Evolutionary conservation across 37 sponge, comb jelly and placozoan genomes (phyloP).

Genomic region (Diacarnus erythraeanus): DNA sequence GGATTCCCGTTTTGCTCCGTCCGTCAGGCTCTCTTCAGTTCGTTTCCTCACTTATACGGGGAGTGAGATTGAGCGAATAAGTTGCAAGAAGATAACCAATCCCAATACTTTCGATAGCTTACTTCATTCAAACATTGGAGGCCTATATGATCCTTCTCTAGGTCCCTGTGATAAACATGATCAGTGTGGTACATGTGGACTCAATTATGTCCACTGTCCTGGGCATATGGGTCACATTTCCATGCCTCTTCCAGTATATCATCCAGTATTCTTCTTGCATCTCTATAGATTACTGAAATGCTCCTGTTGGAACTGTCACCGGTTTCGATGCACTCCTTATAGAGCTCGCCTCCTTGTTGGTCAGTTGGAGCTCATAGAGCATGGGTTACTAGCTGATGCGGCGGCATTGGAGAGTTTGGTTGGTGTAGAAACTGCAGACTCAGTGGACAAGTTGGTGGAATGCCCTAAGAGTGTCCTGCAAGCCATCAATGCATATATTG

Average conservation of each 20-base stretch:
- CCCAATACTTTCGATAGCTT: constrained; percentile 81
- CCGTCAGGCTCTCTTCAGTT: constrained; percentile 52
- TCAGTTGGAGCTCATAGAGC: constrained; percentile 53
- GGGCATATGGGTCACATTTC: constrained; percentile 97
- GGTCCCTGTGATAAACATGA: constrained; percentile 82
- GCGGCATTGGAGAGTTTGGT: constrained; percentile 45
- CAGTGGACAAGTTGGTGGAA: neutral
- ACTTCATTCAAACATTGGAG: constrained; percentile 79
- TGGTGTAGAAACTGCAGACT: neutral
- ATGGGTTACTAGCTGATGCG: constrained; percentile 66
- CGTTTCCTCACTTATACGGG: constrained; percentile 65
- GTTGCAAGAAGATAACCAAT: constrained; percentile 83
- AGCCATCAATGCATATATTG: neutral
- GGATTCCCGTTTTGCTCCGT: constrained; percentile 49
- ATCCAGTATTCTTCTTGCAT: constrained; percentile 81
- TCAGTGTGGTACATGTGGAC: constrained; percentile 84
- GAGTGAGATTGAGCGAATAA: constrained; percentile 64
- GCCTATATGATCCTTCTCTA: constrained; percentile 90
- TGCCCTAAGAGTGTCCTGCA: constrained; percentile 9
- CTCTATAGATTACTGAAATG: constrained; percentile 51
- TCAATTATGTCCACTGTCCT: constrained; percentile 84
- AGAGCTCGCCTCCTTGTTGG: constrained; percentile 48
- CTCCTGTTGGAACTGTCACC: constrained; percentile 75
- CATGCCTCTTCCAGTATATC: constrained; percentile 90
- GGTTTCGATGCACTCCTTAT: constrained; percentile 45